Conservation (phyloP, 1,140 invertebrate genomes). For the Tribolium castaneum region DNA sequence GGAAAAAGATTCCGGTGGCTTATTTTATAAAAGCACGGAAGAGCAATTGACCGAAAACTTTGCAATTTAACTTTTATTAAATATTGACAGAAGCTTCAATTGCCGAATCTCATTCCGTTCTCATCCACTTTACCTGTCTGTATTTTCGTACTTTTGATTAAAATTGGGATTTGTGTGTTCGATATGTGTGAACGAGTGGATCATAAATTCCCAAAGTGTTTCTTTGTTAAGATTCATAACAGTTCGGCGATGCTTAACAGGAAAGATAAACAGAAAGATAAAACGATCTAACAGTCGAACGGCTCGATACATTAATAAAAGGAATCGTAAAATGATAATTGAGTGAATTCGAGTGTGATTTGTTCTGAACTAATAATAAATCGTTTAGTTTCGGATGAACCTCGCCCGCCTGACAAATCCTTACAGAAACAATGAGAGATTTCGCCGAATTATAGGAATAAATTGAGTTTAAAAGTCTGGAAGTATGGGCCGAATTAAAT, state of each 20-base stretch:
- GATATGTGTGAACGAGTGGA: background rate
- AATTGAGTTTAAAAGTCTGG: slow-evolving; percentile 16
- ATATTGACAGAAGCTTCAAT: slow-evolving; percentile 20
- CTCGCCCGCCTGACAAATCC: background rate
- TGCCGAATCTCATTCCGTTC: background rate
- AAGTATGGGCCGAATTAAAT: slow-evolving; percentile 13
- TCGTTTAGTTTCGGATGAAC: background rate
- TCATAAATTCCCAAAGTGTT: background rate
- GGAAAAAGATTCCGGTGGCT: background rate
- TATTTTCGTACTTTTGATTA: slow-evolving; percentile 9
- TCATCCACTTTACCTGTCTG: slow-evolving; percentile 5
- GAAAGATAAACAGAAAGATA: slow-evolving; percentile 14
- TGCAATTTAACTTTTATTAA: slow-evolving; percentile 27
- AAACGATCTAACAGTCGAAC: background rate
- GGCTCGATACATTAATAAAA: background rate
- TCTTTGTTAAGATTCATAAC: slow-evolving; percentile 20
- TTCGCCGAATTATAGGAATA: slow-evolving; percentile 3
- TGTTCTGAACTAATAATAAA: background rate
- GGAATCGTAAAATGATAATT: slow-evolving; percentile 6
- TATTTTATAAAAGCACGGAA: slow-evolving; percentile 23
- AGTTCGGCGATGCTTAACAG: background rate
- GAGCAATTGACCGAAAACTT: slow-evolving; percentile 25
- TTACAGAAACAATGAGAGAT: background rate
- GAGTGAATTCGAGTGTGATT: slow-evolving; percentile 1
- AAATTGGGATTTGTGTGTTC: background rate